Evolutionary conservation across 2,797 vertebrate genomes (phyloP), one percentile per base, ranked within the genome.

Genomic region (Adrianichthys oophorus): DNA sequence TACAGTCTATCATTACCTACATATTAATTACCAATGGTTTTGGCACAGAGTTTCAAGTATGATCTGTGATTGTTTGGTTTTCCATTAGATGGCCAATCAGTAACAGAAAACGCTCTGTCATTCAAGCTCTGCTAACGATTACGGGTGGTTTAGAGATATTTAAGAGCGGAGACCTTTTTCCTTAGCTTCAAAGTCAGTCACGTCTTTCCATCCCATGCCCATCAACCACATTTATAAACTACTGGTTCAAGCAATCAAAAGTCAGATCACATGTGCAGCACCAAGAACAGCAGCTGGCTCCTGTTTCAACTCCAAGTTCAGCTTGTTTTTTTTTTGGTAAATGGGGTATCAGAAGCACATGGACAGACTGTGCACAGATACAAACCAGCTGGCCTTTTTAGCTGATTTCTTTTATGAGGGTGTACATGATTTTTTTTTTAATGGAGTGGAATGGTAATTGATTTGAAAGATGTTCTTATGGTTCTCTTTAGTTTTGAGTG

Each of bases 61-160:
- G 42, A 62, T 68, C 56, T 59, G 41, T 51, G 37, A 68, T 68
- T 15, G 41, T 32, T 24, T 46, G 4, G 47, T 68, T 74, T 43
- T 65, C 52, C 70, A 63, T 78, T 56, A 72, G 52, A 24, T 24
- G 67, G 50, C 57, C 57, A 48, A 62, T 68, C 62, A 80, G 72
- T 70, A 43, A 59, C 63, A 72, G 68, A 75, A 51, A 37, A 45
- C 1, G 59, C 55, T 68, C 51, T 87, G 78, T 89, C 79, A 79
- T 80, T 57, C 50, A 47, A 54, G 50, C 56, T 76, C 85, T 89
- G 87, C 75, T 76, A 86, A 68, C 80, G 79, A 89, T 89, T 85
- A 78, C 7, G 56, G 75, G 77, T 15, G 73, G 82, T 79, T 59
- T 46, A n/a, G 65, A 66, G 57, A 70, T 55, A 72, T 74, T 79